Evolutionary conservation across 1,140 invertebrate genomes (phyloP).

Genomic region (Heterodera schachtii): DNA sequence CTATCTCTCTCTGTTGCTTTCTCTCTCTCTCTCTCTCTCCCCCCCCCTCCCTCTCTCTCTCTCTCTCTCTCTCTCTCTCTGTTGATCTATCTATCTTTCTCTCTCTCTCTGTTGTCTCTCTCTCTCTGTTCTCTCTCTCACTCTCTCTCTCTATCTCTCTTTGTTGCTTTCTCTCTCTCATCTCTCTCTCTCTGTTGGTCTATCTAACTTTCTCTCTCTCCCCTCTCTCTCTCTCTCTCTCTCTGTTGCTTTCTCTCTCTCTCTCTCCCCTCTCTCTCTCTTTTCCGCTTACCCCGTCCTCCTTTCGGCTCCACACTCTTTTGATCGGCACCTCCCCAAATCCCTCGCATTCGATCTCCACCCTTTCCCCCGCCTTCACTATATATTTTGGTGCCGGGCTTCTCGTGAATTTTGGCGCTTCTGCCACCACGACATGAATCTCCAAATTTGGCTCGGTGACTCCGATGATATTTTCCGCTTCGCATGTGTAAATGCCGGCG

Average conservation of each 20-base stretch:
- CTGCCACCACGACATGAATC: conserved; percentile 41
- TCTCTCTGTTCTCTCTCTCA: background rate
- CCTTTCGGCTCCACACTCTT: conserved; percentile 55
- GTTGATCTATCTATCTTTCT: too few species aligned
- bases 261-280: background rate
- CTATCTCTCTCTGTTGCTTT: too few species aligned
- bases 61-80: background rate
- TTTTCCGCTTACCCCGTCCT: conserved; percentile 32
- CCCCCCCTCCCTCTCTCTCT: background rate
- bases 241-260: too few species aligned
- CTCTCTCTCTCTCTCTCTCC: background rate
- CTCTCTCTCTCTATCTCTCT: background rate
- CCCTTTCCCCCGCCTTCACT: conserved; percentile 41
- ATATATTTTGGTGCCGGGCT: conserved; percentile 50
- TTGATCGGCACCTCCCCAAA: conserved; percentile 63
- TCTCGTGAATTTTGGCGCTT: conserved; percentile 50
- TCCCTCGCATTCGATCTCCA: conserved; percentile 54
- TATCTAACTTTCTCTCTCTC: too few species aligned
- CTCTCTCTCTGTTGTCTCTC: background rate
- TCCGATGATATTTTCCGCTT: conserved; percentile 58
- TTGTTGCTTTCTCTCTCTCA: too few species aligned
- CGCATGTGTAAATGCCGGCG: conserved; percentile 56
- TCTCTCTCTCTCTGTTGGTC: background rate
- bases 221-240: background rate
- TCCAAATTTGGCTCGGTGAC: conserved; percentile 41